phyloP scores from a whole-genome alignment of 2,113 vertebrate genomes.

The Malaclemys terrapin region DNA sequence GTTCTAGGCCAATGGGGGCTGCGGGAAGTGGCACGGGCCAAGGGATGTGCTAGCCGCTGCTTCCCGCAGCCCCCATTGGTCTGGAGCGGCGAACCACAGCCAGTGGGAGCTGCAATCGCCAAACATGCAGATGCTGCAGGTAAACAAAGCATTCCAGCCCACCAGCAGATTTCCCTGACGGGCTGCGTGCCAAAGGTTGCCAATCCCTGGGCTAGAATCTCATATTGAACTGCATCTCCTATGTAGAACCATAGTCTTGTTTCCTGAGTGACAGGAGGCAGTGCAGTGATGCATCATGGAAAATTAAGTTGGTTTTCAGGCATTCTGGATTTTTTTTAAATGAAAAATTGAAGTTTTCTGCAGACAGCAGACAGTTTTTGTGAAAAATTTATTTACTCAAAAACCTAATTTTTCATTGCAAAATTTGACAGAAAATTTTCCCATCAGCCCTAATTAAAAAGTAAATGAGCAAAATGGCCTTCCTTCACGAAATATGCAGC shows the following conservation, averaged over 20 bases:
- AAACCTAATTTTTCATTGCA: background rate
- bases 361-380: background rate
- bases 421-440: background rate
- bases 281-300: background rate
- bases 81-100: too few relatives aligned
- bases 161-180: too few relatives aligned
- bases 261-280: background rate
- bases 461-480: background rate
- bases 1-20: too few relatives aligned
- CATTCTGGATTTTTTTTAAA: background rate
- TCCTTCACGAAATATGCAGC: background rate
- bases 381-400: background rate
- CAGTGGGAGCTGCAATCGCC: too few relatives aligned
- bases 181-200: too few relatives aligned
- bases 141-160: too few relatives aligned
- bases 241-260: background rate
- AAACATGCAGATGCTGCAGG: too few relatives aligned
- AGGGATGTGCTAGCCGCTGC: too few relatives aligned
- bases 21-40: too few relatives aligned
- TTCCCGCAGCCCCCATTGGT: too few relatives aligned
- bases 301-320: background rate
- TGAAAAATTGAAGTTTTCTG: background rate
- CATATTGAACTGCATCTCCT: background rate
- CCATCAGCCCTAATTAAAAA: background rate
- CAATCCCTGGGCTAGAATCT: background rate